These are phyloP conservation scores for Pogonomyrmex californicus DNA, from an alignment of 1,140 invertebrate species.

Conservation along the genomic window DNA sequence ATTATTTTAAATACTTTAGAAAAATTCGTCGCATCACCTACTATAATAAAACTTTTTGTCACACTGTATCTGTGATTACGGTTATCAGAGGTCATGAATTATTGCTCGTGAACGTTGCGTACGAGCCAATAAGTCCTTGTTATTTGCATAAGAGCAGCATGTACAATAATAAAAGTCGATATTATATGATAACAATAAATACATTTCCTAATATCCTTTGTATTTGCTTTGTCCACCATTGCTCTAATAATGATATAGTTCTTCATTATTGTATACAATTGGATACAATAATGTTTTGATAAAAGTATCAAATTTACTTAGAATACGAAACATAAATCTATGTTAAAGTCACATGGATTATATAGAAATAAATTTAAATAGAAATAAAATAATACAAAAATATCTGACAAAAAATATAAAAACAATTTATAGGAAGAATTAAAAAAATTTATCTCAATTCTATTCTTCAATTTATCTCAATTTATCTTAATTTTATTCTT, in stretches of 20 bases:
- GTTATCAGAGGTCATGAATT: constrained; percentile 63
- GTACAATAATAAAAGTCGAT: constrained; percentile 77
- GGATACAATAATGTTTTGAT: neutral
- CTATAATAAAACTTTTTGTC: constrained; percentile 30
- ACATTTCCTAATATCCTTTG: constrained; percentile 79
- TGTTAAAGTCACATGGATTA: neutral
- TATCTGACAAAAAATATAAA: neutral
- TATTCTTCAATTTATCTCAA: too few relatives aligned
- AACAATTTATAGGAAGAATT: neutral
- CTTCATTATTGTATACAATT: neutral
- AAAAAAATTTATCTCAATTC: neutral
- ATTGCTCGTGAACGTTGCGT: constrained; percentile 66
- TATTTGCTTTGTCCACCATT: constrained; percentile 74
- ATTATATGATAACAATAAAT: constrained; percentile 77
- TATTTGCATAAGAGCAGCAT: constrained; percentile 78
- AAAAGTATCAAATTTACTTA: neutral
- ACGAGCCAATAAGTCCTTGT: constrained; percentile 60
- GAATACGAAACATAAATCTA: neutral
- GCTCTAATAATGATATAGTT: constrained; percentile 55
- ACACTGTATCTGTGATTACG: constrained; percentile 68
- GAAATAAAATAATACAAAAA: neutral
- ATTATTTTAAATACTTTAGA: constrained; percentile 33
- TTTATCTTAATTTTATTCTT: neutral
- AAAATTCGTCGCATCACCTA: constrained; percentile 3
- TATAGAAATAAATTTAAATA: neutral